Evolutionary conservation across 2,113 vertebrate genomes (phyloP).

Genomic region (Hippocampus zosterae): DNA sequence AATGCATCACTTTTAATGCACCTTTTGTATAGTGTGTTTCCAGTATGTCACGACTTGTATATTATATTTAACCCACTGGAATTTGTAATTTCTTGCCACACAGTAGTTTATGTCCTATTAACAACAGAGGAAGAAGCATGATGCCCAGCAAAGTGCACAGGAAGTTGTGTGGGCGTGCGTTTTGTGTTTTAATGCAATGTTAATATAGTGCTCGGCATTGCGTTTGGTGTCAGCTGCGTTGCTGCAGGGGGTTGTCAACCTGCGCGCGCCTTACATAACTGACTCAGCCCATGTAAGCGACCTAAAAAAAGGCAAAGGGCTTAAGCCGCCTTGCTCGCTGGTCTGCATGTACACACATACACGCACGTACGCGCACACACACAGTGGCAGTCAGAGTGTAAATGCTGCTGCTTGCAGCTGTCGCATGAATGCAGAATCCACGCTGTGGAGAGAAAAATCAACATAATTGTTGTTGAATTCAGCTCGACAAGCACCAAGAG

Average conservation of each 20-base stretch:
- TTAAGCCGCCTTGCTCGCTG: slow-evolving; percentile 49
- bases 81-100: too few species aligned
- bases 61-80: too few species aligned
- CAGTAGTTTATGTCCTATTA: background rate
- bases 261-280: slow-evolving; percentile 57
- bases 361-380: background rate
- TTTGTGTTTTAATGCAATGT: background rate
- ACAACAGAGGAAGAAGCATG: background rate
- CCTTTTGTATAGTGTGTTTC: too few species aligned
- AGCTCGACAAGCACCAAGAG: background rate
- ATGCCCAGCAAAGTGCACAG: background rate
- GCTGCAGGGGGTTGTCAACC: slow-evolving; percentile 49
- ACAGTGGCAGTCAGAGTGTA: background rate
- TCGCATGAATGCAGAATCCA: slow-evolving; percentile 23
- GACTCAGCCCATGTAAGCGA: slow-evolving; percentile 51
- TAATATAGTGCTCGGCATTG: slow-evolving; percentile 22
- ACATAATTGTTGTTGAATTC: background rate
- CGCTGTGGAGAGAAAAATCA: background rate
- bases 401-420: slow-evolving; percentile 44
- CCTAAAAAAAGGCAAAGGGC: slow-evolving; percentile 62
- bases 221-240: slow-evolving; percentile 34
- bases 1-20: too few species aligned
- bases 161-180: background rate
- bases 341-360: slow-evolving; percentile 9
- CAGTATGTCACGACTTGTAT: too few species aligned